These are phyloP conservation scores for Sturnus vulgaris DNA, from an alignment of 2,113 vertebrate species.

Conservation along the genomic window DNA sequence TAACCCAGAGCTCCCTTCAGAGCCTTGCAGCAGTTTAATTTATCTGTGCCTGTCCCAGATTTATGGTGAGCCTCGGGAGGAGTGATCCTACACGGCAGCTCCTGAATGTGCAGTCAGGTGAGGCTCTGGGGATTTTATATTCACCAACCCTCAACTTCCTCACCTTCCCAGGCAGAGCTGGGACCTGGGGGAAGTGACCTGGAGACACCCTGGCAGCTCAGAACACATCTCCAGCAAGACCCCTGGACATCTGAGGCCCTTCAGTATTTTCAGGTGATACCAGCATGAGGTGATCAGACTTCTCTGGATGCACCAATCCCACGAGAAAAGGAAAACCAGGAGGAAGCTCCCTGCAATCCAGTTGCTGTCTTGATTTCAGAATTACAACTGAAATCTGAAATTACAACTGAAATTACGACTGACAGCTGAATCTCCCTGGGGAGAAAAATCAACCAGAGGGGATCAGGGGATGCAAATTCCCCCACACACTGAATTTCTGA, in stretches of 20 bases:
- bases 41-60: neutral
- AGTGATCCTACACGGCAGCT: rapidly evolving
- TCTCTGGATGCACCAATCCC: neutral
- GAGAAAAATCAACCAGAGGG: neutral
- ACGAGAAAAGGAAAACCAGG: neutral
- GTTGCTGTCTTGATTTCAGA: neutral
- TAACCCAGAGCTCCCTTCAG: neutral
- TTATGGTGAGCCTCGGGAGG: neutral
- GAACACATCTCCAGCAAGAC: neutral
- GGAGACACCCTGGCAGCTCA: neutral
- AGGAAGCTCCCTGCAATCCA: neutral
- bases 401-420: neutral
- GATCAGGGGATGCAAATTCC: neutral
- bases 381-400: neutral
- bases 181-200: neutral
- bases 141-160: neutral
- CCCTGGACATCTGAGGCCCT: neutral
- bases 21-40: neutral
- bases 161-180: neutral
- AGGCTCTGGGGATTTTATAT: neutral
- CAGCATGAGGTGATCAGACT: neutral
- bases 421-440: neutral
- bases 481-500: neutral
- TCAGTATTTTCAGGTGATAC: neutral
- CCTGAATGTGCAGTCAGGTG: rapidly evolving